Percentiles rank a stretch among this genome's conserved stretches.
Conservation (phyloP, 2,888 invertebrate genomes). For the Thera britannica region DNA sequence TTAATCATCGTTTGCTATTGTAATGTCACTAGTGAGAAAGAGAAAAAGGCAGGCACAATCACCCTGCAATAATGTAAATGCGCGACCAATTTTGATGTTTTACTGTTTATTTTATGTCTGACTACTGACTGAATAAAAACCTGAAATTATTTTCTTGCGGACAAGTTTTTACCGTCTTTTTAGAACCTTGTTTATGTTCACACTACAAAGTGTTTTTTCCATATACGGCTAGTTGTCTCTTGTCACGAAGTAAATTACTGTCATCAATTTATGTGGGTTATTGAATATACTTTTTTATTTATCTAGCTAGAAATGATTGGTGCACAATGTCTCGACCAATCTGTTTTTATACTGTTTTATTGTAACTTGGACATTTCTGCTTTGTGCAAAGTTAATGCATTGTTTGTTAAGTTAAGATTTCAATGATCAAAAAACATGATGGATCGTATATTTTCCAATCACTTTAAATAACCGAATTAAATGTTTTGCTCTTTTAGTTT, state of each 20-base stretch:
- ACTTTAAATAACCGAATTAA: neutral
- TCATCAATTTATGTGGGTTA: constrained; percentile 45
- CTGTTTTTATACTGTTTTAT: constrained; percentile 16
- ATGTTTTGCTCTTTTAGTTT: neutral
- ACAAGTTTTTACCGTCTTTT: neutral
- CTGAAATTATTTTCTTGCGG: constrained; percentile 9
- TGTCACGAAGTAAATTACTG: constrained; percentile 37
- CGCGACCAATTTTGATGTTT: neutral
- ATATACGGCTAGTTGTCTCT: constrained; percentile 40
- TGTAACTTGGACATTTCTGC: constrained; percentile 11
- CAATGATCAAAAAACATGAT: too few relatives aligned
- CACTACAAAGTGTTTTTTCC: constrained; percentile 36
- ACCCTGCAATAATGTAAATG: neutral
- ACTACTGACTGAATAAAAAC: constrained; percentile 1
- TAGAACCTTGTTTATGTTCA: constrained; percentile 9
- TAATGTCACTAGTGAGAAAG: neutral
- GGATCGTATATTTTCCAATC: neutral
- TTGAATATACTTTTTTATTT: constrained; percentile 35
- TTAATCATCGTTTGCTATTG: neutral
- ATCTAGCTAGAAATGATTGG: constrained; percentile 16
- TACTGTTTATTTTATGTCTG: constrained; percentile 8
- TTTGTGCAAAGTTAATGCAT: constrained; percentile 11
- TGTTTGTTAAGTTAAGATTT: neutral
- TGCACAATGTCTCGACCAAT: constrained; percentile 19
- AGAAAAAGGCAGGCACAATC: neutral